These are phyloP conservation scores for Sphaerophoria rueppellii DNA, from an alignment of 2,888 invertebrate genomes.

Conservation along the genomic window DNA sequence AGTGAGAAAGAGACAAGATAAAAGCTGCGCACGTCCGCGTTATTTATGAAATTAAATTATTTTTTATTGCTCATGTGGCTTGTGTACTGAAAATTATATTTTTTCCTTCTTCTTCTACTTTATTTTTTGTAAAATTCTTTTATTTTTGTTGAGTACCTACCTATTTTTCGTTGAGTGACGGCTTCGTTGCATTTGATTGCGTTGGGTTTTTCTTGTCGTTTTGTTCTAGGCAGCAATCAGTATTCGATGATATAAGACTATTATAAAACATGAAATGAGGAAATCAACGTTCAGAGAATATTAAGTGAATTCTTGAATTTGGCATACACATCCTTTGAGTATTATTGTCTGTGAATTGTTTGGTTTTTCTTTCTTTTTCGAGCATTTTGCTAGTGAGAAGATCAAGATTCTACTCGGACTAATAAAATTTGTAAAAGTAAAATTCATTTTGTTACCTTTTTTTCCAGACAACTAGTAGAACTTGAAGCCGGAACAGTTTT, in stretches of 20 bases:
- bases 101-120: conserved; percentile 28
- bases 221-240: conserved; percentile 29
- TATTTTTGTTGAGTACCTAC: neutral
- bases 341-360: conserved; percentile 43
- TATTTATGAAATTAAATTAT: conserved; percentile 74
- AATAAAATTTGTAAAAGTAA: conserved; percentile 35
- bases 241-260: conserved; percentile 60
- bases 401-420: conserved; percentile 50
- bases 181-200: conserved; percentile 14
- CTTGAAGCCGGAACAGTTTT: too few species aligned
- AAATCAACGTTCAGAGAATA: conserved; percentile 69
- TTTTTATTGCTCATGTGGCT: conserved; percentile 72
- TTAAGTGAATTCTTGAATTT: conserved; percentile 63
- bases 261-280: conserved; percentile 69
- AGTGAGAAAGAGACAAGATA: conserved; percentile 58
- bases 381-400: conserved; percentile 51
- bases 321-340: conserved; percentile 67
- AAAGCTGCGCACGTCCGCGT: conserved; percentile 67
- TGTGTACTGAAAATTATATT: conserved; percentile 68
- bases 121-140: conserved; percentile 7
- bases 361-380: conserved; percentile 2
- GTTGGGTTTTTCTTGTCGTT: conserved; percentile 13
- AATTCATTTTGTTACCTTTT: neutral
- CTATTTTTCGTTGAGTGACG: conserved; percentile 26
- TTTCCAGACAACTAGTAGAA: too few species aligned